Evolutionary conservation across 2,797 vertebrate species (phyloP).

Genomic region (Podarcis siculus): DNA sequence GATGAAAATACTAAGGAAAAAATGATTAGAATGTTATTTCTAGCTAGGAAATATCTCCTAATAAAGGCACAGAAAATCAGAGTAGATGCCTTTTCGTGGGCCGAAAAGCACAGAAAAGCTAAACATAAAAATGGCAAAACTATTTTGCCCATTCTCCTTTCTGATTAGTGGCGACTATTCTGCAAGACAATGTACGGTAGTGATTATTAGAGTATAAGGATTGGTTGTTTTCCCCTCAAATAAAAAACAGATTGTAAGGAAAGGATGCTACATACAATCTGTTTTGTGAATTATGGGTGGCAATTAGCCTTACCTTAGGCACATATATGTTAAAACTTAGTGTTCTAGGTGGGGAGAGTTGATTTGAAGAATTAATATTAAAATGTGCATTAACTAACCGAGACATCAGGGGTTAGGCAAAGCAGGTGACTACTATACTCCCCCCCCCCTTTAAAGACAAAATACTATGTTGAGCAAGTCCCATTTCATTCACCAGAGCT

Average conservation of each 20-base stretch:
- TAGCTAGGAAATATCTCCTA: slow-evolving; percentile 18
- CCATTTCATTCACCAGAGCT: too few species aligned
- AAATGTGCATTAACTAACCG: too few species aligned
- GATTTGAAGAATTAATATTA: not conserved
- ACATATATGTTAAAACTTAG: too few species aligned
- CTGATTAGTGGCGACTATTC: not conserved
- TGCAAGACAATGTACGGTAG: not conserved
- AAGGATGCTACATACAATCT: not conserved
- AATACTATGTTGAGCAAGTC: too few species aligned
- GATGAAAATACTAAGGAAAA: slow-evolving; percentile 38
- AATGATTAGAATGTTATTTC: slow-evolving; percentile 40
- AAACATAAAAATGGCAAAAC: not conserved
- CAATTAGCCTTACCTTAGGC: not conserved
- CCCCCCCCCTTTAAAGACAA: too few species aligned
- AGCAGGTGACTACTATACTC: too few species aligned
- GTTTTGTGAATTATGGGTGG: not conserved
- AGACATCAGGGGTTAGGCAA: too few species aligned
- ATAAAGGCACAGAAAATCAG: not conserved
- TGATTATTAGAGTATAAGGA: not conserved
- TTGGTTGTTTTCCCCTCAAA: not conserved
- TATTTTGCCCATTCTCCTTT: not conserved
- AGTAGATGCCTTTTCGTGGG: not conserved
- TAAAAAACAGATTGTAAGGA: not conserved
- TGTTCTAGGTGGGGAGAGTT: too few species aligned
- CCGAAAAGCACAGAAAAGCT: not conserved